Conservation (phyloP, 64 coral and sea anemone genomes). For the Pocillopora damicornis region DNA sequence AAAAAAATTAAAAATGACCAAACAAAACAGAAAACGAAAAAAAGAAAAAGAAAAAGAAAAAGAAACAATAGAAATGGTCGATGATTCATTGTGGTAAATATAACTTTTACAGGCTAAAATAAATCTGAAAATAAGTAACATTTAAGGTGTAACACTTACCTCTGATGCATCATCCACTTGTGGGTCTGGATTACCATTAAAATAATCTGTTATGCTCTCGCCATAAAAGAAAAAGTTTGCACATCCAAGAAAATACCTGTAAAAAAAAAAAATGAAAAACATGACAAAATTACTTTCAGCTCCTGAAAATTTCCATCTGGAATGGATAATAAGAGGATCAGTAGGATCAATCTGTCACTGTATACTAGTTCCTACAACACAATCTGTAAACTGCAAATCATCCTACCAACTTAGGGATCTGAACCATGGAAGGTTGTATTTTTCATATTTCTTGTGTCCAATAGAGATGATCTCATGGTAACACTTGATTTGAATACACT, state of each 20-base stretch:
- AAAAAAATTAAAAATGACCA: background rate
- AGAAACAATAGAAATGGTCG: background rate
- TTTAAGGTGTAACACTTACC: background rate
- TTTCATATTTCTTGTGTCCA: conserved; percentile 96
- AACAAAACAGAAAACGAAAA: background rate
- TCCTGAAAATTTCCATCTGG: background rate
- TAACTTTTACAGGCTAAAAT: too few species aligned
- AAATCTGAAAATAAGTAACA: too few species aligned
- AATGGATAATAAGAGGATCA: background rate
- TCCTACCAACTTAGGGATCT: conserved; percentile 92
- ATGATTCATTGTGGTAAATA: too few species aligned
- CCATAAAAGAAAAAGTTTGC: conserved; percentile 99
- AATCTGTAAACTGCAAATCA: background rate
- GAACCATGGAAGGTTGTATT: conserved; percentile 91
- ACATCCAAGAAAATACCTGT: conserved; percentile 93
- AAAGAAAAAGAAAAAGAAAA: background rate
- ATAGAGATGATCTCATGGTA: conserved; percentile 96
- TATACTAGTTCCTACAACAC: background rate
- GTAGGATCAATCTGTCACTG: background rate
- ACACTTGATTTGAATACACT: conserved; percentile 96
- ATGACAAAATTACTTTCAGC: background rate
- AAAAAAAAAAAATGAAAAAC: background rate
- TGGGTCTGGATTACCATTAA: conserved; percentile 60
- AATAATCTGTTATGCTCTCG: conserved; percentile 93
- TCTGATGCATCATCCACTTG: conserved; percentile 47